phyloP scores from a whole-genome alignment of 2,888 invertebrate genomes.

The Opisthograptis luteolata region DNA sequence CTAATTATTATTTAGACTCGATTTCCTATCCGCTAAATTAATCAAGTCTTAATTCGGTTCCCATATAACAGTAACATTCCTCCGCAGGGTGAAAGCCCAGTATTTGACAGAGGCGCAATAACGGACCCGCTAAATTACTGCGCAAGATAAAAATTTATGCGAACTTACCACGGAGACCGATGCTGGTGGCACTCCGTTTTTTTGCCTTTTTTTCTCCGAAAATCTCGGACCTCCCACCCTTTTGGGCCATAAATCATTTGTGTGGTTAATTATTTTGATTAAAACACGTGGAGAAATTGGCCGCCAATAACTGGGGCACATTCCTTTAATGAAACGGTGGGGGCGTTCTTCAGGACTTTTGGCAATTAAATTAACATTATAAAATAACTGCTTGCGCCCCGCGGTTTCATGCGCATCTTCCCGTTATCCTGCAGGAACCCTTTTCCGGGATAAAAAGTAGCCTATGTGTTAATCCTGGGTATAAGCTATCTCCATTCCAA shows the following conservation, averaged over 20 bases:
- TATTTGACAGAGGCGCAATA: conserved; percentile 41
- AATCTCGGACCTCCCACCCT: conserved; percentile 42
- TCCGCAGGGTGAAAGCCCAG: conserved; percentile 30
- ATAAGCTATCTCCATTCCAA: no score
- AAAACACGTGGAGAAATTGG: conserved; percentile 44
- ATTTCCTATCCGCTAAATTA: neutral
- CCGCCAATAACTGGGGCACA: conserved; percentile 37
- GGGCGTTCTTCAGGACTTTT: conserved; percentile 20
- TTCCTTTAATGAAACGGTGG: conserved; percentile 28
- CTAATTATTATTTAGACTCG: neutral
- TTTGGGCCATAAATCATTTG: conserved; percentile 69
- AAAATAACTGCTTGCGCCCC: no score
- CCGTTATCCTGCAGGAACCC: no score
- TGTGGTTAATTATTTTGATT: conserved; percentile 77
- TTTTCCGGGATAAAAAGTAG: no score
- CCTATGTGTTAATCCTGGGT: no score
- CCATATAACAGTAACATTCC: conserved; percentile 20
- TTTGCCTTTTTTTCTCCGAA: conserved; percentile 38
- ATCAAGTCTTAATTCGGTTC: conserved; percentile 6
- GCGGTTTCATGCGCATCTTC: no score
- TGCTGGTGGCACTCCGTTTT: conserved; percentile 42
- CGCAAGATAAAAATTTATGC: conserved; percentile 46
- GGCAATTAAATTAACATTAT: conserved; percentile 5
- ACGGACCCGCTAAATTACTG: conserved; percentile 32
- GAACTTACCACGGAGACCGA: conserved; percentile 40